Evolutionary conservation across 2,888 invertebrate species (phyloP), one percentile per base, ranked within the genome.

Genomic region (Drosophila anomelani): DNA sequence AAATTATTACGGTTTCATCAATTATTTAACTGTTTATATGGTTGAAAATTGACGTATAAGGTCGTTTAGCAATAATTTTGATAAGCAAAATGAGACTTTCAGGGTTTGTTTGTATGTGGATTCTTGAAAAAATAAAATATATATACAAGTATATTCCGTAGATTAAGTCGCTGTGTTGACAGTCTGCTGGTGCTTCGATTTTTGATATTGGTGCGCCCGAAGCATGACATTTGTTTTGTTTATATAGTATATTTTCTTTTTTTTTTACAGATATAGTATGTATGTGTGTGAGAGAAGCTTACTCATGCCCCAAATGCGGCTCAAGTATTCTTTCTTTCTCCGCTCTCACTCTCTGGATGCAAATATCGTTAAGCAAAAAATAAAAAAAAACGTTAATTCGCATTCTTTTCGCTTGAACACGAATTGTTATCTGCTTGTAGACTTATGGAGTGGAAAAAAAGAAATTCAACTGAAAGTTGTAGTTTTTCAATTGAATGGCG

Each of bases 41-140:
- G 43, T 63, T 66, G 8, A 53, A 76, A 77, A 63, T 61, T 76
- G 76, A 74, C 77, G 73, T 74, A 66, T 58, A 87, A 88, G 90
- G 85, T 90, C 78, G 67, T 62, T 76, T 84, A 78, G 87, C 85
- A 76, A 89, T 76, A 81, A 89, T 85, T 51, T 61, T 79, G 90
- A 86, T 86, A 90, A 90, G 81, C 32, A 38, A 26, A 58, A 59
- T 76, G 54, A 84, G 57, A 61, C 38, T 54, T 43, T 46, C 39
- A 44, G 41, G 34, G 51, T 1, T 51, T 13, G 26, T 56, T 38
- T 46, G 44, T 61, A 55, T 49, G 47, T 55, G 69, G 61, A 51
- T 73, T 80, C 63, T 67, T 80, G 43, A 54, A 67, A 57, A 63
- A 54, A 76, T 4, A 9, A 29, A 15, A 46, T 9, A 70, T 64